Percentiles rank a stretch among this genome's conserved stretches.
Conservation (phyloP, 2,888 invertebrate genomes). For the Synanthedon andrenaeformis region DNA sequence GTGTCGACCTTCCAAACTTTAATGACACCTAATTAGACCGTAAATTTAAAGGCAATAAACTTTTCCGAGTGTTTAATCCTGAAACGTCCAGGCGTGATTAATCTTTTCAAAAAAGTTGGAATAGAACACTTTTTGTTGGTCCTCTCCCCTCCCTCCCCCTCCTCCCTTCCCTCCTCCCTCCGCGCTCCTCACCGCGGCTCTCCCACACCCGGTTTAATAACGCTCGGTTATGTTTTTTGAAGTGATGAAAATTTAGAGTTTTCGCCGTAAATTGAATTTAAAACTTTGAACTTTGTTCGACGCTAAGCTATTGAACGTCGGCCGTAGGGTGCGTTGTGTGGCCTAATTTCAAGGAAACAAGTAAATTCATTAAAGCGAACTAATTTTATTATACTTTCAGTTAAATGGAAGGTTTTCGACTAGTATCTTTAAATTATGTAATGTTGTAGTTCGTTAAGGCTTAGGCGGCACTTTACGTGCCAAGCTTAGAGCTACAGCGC, state of each 20-base stretch:
- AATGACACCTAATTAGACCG: conserved; percentile 37
- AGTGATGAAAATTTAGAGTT: neutral
- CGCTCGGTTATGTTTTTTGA: neutral
- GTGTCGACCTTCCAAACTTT: conserved; percentile 18
- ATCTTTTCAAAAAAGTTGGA: neutral
- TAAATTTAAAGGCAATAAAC: conserved; percentile 39
- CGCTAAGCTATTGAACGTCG: neutral
- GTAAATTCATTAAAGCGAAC: too few species aligned
- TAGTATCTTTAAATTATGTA: too few species aligned
- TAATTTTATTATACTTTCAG: too few species aligned
- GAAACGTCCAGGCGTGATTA: conserved; percentile 1
- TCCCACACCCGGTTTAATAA: neutral
- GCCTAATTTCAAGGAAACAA: too few species aligned
- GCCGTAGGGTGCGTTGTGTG: too few species aligned
- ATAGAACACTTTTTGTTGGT: neutral
- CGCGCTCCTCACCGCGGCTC: too few species aligned
- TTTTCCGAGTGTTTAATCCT: conserved; percentile 32
- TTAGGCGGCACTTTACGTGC: too few species aligned
- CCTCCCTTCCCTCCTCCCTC: too few species aligned
- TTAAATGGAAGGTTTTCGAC: too few species aligned
- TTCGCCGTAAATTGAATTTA: neutral
- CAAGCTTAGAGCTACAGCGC: too few species aligned
- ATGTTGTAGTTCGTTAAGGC: too few species aligned
- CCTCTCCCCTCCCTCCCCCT: too few species aligned
- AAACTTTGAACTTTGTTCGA: neutral